A percentile compares a stretch with the other conserved stretches of the same genome.
Conservation (phyloP, 2,797 vertebrate species). For the Loris lydekkerianus region DNA sequence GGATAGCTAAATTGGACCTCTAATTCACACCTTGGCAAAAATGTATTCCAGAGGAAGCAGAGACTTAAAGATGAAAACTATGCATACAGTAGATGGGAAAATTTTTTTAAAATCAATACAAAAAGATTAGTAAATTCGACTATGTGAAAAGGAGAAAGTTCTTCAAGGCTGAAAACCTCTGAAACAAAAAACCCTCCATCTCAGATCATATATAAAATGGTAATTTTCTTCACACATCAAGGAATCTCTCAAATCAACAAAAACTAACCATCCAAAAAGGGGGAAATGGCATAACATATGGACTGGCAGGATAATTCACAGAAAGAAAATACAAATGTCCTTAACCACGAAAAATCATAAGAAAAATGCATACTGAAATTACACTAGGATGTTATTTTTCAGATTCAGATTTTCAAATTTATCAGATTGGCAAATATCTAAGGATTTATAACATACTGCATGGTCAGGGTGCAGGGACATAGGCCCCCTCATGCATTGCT, state of each 20-base stretch:
- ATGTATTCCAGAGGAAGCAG: background rate
- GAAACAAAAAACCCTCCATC: background rate
- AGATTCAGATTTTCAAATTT: background rate
- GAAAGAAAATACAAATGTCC: background rate
- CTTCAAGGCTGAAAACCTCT: background rate
- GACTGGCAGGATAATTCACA: background rate
- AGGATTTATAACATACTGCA: rapidly evolving
- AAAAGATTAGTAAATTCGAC: background rate
- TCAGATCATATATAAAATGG: background rate
- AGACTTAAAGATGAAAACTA: background rate
- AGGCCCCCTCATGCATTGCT: background rate
- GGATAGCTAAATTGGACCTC: background rate
- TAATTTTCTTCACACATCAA: background rate
- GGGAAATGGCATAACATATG: background rate
- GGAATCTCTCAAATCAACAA: background rate
- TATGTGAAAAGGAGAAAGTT: background rate
- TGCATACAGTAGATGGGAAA: rapidly evolving
- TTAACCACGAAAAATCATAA: background rate
- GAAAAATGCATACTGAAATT: background rate
- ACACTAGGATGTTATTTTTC: background rate
- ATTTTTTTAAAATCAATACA: background rate
- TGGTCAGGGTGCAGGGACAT: too few species aligned
- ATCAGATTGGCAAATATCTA: background rate
- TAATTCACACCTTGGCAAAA: background rate
- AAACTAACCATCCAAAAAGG: background rate